These are phyloP conservation scores for Montipora efflorescens DNA, from an alignment of 64 coral and sea anemone genomes.

Conservation along the genomic window DNA sequence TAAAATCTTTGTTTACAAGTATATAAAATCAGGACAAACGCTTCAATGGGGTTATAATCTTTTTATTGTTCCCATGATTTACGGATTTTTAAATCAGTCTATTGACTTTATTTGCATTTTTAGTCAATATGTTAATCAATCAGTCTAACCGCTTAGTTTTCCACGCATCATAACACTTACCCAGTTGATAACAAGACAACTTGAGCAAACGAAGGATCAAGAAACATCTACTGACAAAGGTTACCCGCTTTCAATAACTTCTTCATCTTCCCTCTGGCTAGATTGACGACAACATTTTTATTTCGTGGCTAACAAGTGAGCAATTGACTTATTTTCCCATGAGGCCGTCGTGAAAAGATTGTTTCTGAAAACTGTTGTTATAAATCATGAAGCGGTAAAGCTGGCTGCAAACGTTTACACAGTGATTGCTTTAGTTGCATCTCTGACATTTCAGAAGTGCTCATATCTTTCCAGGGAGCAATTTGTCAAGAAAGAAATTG, in stretches of 20 bases:
- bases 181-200: not conserved
- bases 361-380: slow-evolving; percentile 14
- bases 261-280: not conserved
- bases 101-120: slow-evolving; percentile 44
- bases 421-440: not conserved
- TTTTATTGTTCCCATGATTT: slow-evolving; percentile 20
- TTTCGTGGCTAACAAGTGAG: not conserved
- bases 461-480: not conserved
- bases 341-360: slow-evolving; percentile 19
- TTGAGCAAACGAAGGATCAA: not conserved
- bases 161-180: not conserved
- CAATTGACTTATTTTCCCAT: slow-evolving; percentile 6
- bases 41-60: slow-evolving; percentile 1
- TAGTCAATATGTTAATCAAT: not conserved
- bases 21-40: not conserved
- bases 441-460: not conserved
- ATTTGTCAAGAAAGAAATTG: not conserved
- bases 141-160: not conserved
- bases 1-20: slow-evolving; percentile 10
- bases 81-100: not conserved
- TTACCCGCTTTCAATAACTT: not conserved
- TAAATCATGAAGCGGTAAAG: not conserved
- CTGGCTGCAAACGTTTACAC: not conserved
- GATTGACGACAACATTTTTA: not conserved
- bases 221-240: not conserved